A percentile compares a stretch with the other conserved stretches of the same genome.
phyloP scores from a whole-genome alignment of 2,113 vertebrate genomes.

The Chloropsis hardwickii region DNA sequence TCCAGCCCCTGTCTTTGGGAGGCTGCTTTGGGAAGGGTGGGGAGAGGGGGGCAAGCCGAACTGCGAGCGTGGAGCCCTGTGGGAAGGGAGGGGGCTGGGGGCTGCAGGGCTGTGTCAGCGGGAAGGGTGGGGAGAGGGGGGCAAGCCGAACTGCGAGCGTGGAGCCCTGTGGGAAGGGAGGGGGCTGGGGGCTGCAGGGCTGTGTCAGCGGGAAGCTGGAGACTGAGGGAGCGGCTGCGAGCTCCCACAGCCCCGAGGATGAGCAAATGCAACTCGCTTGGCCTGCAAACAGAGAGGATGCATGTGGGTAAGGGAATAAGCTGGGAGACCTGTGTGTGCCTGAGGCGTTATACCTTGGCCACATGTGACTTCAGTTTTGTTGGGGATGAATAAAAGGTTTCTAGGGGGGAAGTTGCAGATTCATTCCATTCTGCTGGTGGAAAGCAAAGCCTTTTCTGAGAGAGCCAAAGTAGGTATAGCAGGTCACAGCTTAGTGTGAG shows the following conservation, averaged over 20 bases:
- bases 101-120: rapidly evolving
- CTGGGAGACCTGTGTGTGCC: background rate
- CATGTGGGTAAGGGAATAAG: background rate
- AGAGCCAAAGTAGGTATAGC: background rate
- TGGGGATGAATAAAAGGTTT: background rate
- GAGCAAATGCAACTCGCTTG: background rate
- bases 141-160: rapidly evolving
- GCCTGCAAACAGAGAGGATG: background rate
- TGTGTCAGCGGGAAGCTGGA: background rate
- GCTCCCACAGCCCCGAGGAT: rapidly evolving
- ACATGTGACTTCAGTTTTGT: background rate
- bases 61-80: rapidly evolving
- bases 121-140: background rate
- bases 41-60: rapidly evolving
- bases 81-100: background rate
- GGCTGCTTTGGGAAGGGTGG: background rate
- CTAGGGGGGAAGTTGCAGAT: background rate
- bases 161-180: background rate
- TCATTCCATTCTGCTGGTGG: rapidly evolving
- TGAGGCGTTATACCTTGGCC: background rate
- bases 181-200: background rate
- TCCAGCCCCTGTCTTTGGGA: background rate
- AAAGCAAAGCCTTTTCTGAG: background rate
- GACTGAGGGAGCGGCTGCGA: rapidly evolving
- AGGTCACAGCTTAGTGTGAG: background rate